These are phyloP conservation scores for Caenorhabditis sinica DNA, from an alignment of 2,888 invertebrate species.

Conservation along the genomic window DNA sequence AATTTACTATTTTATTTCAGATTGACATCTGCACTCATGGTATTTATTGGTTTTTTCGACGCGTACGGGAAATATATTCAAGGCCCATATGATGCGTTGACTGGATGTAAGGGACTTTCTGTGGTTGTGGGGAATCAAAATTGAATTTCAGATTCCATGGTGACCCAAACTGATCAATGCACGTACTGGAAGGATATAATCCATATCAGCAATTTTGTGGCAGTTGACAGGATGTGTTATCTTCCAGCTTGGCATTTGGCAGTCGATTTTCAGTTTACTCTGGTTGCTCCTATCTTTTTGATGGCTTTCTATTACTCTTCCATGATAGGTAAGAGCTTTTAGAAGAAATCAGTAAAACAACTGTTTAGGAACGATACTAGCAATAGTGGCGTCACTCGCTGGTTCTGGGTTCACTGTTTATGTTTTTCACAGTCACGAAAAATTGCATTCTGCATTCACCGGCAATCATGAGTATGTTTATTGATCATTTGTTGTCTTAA, in stretches of 20 bases:
- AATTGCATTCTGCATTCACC: constrained; percentile 28
- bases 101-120: constrained; percentile 42
- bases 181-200: constrained; percentile 66
- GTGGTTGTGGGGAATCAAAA: background rate
- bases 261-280: constrained; percentile 58
- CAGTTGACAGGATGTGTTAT: constrained; percentile 84
- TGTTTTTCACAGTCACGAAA: background rate
- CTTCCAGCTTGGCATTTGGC: constrained; percentile 83
- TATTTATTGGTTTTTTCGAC: constrained; percentile 62
- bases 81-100: constrained; percentile 53
- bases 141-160: constrained; percentile 41
- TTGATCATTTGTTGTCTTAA: background rate
- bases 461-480: constrained; percentile 32
- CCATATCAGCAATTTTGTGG: constrained; percentile 69
- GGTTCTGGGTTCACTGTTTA: constrained; percentile 7
- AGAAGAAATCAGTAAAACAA: background rate
- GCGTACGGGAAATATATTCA: constrained; percentile 55
- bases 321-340: constrained; percentile 1
- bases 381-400: constrained; percentile 2
- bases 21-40: constrained; percentile 60
- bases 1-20: constrained; percentile 26
- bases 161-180: constrained; percentile 52
- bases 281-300: constrained; percentile 59
- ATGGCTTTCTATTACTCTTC: constrained; percentile 52
- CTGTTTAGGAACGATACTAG: constrained; percentile 19